phyloP scores from a whole-genome alignment of 2,113 vertebrate species.

The Microcebus tavaratra region DNA sequence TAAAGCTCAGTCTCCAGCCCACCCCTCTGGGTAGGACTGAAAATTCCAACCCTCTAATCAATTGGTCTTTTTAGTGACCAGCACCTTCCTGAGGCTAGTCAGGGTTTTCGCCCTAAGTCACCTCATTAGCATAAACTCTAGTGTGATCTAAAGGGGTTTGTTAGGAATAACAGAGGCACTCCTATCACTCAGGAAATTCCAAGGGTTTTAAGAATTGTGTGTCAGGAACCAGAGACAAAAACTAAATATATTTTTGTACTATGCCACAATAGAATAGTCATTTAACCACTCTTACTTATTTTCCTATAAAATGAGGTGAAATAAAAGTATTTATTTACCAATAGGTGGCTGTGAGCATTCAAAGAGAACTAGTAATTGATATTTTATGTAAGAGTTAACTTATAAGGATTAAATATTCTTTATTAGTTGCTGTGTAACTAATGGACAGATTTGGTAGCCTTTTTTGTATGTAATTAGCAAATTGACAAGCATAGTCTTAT shows the following conservation, averaged over 20 bases:
- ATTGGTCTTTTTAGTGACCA: background rate
- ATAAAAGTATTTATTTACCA: background rate
- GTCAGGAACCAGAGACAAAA: background rate
- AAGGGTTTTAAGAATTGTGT: background rate
- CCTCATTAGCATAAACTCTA: background rate
- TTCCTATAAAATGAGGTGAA: constrained; percentile 13
- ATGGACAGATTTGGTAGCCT: background rate
- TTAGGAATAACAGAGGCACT: background rate
- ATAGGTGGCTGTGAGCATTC: background rate
- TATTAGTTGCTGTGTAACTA: background rate
- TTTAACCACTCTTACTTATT: constrained; percentile 16
- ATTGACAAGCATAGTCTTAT: background rate
- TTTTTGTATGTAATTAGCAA: background rate
- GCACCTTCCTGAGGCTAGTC: background rate
- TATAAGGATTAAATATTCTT: background rate
- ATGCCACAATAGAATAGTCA: background rate
- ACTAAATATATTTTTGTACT: background rate
- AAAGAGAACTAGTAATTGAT: background rate
- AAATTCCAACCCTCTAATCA: background rate
- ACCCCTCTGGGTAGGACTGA: background rate
- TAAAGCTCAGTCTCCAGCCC: background rate
- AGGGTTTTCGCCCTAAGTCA: background rate
- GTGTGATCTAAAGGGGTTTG: background rate
- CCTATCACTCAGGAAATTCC: background rate
- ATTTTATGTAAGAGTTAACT: constrained; percentile 40